Base-by-base conservation (phyloP, 2,113 vertebrate species). In the Melanostigma gelatinosum region DNA sequence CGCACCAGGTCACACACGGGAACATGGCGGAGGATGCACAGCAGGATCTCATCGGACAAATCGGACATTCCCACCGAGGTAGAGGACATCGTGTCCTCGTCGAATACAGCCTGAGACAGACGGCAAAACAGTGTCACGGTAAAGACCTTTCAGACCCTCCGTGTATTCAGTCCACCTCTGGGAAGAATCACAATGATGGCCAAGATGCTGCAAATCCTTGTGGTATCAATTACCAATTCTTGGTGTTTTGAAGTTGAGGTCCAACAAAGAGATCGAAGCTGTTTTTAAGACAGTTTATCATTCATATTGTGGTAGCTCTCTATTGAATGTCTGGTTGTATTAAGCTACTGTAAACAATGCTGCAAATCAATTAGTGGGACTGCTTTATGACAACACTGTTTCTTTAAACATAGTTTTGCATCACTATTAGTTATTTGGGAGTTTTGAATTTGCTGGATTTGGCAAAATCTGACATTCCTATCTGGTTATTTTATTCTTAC, bases 1-100 rank as follows among this genome's bases (percentile, higher is more conserved):
- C 96, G 87, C 63, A 98, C 91, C 74, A 99, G 92, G 93, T 99
- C 97, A 7, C 94, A 96, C 86, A 96, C 96, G 22, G 98, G 96
- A 36, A 98, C 90, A 0, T 96, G 95, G 65, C 94, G 95, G 80
- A 99, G 95, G 85, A 99, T 98, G 85, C 97, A 96, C 83, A 99
- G 87, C 60, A 99, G 94, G 86, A 99, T 98, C 93, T 99, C 98
- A 32, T 99, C 98, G 0, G 97, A 98, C 82, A 99, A 96, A 72
- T 96, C 97, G 3, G 96, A 96, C 84, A 99, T 94, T 72, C 96
- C 96, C 84, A 96, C 88, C 0, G 89, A 90, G 1, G 69, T 82
- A 0, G 94, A 91, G 22, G 94, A 91, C 34, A 86, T 79, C 0
- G 78, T 91, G 22, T 95, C 95, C 55, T 92, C 85, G 3, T 79